Base-by-base conservation (phyloP, 2,797 vertebrate species). In the Bucorvus abyssinicus region DNA sequence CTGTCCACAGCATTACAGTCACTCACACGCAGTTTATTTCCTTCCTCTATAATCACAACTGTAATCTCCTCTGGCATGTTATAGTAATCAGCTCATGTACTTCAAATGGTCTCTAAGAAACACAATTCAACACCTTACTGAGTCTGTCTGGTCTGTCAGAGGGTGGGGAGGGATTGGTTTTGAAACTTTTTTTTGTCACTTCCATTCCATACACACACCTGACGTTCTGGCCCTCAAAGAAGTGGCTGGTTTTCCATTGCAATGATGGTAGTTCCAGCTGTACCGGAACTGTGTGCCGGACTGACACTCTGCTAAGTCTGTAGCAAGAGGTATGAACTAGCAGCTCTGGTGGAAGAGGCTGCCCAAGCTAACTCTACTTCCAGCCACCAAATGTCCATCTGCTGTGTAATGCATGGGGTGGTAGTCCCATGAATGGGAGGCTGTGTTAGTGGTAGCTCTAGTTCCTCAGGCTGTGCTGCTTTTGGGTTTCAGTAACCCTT, bases 91-190 rank as follows among this genome's bases (percentile, higher is more conserved):
- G 78, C 90, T 93, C 89, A 53, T 97, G 94, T 96, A 95, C 84
- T 90, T 95, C 84, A 85, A 95, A 88, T 65, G 59, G 47, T 94
- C 87, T 90, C 78, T 82, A 96, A 96, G 90, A 97, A 96, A 96
- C 79, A 90, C 53, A 82, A 24, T 93, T 93, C 21, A 84, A 87
- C 89, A 94, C 90, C 87, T 79, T 81, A 75, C 55, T 57, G 91
- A 75, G 89, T 97, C 85, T 95, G 95, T 71, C 82, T 96, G 67
- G 57, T 95, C 94, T 97, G 87, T 93, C 78, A n/a, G 59, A 50
- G 64, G 73, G 36, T 22, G 70, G 73, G 84, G 67, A 86, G 42
- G 60, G 81, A 47, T 21, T 60, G 23, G 4, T 45, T 15, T 3
- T 3, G 74, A 55, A 68, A 10, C 8, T 9, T 11, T 22, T 30